Percentiles rank a stretch among this genome's conserved stretches.
These are phyloP conservation scores for Alectoris magna DNA, from an alignment of 2,797 vertebrate species.

Conservation along the genomic window DNA sequence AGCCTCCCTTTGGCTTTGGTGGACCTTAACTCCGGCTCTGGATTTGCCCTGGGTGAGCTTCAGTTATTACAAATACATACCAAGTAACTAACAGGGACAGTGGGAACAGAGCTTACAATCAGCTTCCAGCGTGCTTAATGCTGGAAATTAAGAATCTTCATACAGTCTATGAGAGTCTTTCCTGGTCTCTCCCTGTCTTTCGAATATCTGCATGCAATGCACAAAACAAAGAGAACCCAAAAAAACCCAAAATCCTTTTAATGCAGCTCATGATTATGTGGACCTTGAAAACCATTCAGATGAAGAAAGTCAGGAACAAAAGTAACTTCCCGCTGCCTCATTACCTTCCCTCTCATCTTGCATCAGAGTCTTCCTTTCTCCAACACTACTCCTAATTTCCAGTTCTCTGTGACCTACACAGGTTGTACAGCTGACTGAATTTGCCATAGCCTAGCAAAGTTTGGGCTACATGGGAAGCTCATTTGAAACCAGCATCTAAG, in stretches of 20 bases:
- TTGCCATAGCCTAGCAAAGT: not conserved
- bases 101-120: not conserved
- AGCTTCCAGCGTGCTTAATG: not conserved
- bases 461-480: not conserved
- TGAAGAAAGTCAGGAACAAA: slow-evolving; percentile 38
- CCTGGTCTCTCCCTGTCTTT: not conserved
- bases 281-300: not conserved
- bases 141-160: not conserved
- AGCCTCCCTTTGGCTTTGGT: not conserved
- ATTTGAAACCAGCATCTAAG: not conserved
- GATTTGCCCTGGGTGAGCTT: not conserved
- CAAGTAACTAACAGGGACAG: not conserved
- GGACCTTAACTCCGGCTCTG: not conserved
- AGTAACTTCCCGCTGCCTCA: slow-evolving; percentile 19
- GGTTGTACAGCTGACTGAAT: slow-evolving; percentile 23
- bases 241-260: not conserved
- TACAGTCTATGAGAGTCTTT: not conserved
- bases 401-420: slow-evolving; percentile 3
- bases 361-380: not conserved
- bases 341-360: slow-evolving; percentile 31
- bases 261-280: not conserved
- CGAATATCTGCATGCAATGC: not conserved
- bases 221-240: not conserved
- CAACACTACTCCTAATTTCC: not conserved
- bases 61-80: not conserved